Percentiles rank a stretch among this genome's conserved stretches.
Evolutionary conservation across 2,888 invertebrate species (phyloP).

Genomic region (Macroteleia sp.): DNA sequence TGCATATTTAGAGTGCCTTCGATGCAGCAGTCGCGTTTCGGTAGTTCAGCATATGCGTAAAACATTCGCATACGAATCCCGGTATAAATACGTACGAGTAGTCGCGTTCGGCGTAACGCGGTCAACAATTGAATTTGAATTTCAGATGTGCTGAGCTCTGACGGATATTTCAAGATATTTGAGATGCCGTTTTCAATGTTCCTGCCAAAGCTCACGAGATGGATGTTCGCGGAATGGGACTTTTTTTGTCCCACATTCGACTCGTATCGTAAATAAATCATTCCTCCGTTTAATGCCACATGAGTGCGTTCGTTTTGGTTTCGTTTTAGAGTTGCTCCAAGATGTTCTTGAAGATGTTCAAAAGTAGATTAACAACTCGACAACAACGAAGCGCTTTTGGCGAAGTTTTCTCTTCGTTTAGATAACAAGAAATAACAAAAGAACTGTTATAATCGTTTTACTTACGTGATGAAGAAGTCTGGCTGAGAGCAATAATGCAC

Average conservation of each 20-base stretch:
- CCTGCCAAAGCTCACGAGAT: conserved; percentile 66
- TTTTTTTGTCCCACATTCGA: conserved; percentile 9
- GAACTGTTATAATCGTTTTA: conserved; percentile 50
- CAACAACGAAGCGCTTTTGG: conserved; percentile 5
- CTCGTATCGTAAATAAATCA: conserved; percentile 32
- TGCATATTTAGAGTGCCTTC: conserved; percentile 57
- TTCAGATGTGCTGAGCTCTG: conserved; percentile 59
- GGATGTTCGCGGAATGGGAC: conserved; percentile 6
- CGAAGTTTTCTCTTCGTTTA: conserved; percentile 19
- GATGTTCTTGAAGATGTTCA: background rate
- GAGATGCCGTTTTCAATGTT: conserved; percentile 69
- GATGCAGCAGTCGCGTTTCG: conserved; percentile 35
- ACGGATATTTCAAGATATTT: conserved; percentile 59
- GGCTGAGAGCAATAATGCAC: conserved; percentile 36
- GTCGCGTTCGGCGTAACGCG: conserved; percentile 59
- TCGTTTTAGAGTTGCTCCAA: background rate
- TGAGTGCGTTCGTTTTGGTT: background rate
- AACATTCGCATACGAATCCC: conserved; percentile 58
- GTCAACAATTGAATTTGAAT: conserved; percentile 66
- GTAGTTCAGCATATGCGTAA: conserved; percentile 48
- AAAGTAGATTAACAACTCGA: conserved; percentile 24
- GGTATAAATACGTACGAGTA: conserved; percentile 58
- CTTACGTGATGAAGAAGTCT: conserved; percentile 61
- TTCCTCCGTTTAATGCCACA: conserved; percentile 6
- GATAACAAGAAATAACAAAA: conserved; percentile 33